Evolutionary conservation across 2,888 invertebrate species (phyloP).

Genomic region (Drosophila setosimentum): DNA sequence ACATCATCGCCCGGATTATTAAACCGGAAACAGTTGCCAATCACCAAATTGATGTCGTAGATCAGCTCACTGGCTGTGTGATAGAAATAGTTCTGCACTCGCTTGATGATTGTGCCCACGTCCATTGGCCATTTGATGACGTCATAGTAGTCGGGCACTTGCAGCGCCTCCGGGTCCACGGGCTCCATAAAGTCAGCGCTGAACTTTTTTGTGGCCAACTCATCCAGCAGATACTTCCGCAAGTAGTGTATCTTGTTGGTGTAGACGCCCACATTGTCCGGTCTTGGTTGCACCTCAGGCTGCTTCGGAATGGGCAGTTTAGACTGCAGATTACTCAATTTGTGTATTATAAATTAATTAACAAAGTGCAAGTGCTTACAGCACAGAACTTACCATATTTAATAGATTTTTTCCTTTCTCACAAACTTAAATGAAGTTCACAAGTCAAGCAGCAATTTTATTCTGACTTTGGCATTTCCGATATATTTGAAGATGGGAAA

Average conservation of each 20-base stretch:
- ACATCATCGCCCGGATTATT: conserved; percentile 23
- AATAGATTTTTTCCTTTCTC: neutral
- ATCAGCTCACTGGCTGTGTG: conserved; percentile 25
- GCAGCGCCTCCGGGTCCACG: conserved; percentile 29
- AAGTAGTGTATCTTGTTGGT: conserved; percentile 55
- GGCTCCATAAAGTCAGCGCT: conserved; percentile 49
- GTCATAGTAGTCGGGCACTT: conserved; percentile 33
- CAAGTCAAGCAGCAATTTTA: neutral
- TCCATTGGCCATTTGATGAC: conserved; percentile 43
- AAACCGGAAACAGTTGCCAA: conserved; percentile 37
- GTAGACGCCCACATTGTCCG: conserved; percentile 18
- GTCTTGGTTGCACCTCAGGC: conserved; percentile 38
- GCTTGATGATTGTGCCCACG: conserved; percentile 44
- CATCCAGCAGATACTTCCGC: conserved; percentile 48
- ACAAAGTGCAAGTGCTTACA: neutral
- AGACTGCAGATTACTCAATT: neutral
- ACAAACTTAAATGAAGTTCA: neutral
- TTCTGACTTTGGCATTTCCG: neutral
- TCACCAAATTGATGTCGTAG: conserved; percentile 29
- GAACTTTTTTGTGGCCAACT: conserved; percentile 43
- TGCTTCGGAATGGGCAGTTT: conserved; percentile 31
- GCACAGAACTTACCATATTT: neutral
- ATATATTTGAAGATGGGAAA: neutral
- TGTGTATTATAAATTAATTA: neutral
- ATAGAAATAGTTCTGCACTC: conserved; percentile 47